phyloP scores from a whole-genome alignment of 2,888 invertebrate genomes.

The Tetropium fuscum region DNA sequence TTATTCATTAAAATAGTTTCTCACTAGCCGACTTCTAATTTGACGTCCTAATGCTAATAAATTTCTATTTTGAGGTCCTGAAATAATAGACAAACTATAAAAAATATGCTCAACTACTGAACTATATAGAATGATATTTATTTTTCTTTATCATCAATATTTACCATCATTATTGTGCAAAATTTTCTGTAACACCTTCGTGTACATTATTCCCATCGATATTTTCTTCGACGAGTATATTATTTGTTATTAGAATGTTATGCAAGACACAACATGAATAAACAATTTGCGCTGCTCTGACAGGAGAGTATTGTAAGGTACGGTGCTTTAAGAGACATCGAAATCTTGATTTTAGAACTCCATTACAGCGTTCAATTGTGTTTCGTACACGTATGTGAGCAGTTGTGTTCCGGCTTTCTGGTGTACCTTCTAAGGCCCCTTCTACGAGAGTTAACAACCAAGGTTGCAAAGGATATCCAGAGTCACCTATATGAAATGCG shows the following conservation, averaged over 20 bases:
- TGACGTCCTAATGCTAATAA: neutral
- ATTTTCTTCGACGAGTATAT: constrained; percentile 1
- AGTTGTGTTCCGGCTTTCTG: constrained; percentile 29
- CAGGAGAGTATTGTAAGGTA: neutral
- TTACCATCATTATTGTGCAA: constrained; percentile 3
- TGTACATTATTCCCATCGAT: neutral
- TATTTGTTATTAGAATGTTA: constrained; percentile 1
- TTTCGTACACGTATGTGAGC: constrained; percentile 34
- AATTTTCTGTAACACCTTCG: neutral
- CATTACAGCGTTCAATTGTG: constrained; percentile 33
- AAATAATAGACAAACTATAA: neutral
- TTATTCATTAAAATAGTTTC: constrained; percentile 11
- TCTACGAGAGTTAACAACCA: constrained; percentile 34
- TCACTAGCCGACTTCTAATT: constrained; percentile 3
- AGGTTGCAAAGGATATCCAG: constrained; percentile 28
- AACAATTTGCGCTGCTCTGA: constrained; percentile 3
- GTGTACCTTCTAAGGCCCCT: constrained; percentile 24
- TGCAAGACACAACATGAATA: constrained; percentile 4
- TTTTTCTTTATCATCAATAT: too few relatives aligned
- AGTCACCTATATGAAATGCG: constrained; percentile 37
- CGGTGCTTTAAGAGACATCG: constrained; percentile 27
- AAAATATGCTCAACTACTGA: neutral
- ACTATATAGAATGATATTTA: too few relatives aligned
- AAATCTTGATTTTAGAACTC: constrained; percentile 36
- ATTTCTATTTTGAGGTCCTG: constrained; percentile 3